These are phyloP conservation scores for Drosophila niveifrons DNA, from an alignment of 2,888 invertebrate species.

Conservation along the genomic window DNA sequence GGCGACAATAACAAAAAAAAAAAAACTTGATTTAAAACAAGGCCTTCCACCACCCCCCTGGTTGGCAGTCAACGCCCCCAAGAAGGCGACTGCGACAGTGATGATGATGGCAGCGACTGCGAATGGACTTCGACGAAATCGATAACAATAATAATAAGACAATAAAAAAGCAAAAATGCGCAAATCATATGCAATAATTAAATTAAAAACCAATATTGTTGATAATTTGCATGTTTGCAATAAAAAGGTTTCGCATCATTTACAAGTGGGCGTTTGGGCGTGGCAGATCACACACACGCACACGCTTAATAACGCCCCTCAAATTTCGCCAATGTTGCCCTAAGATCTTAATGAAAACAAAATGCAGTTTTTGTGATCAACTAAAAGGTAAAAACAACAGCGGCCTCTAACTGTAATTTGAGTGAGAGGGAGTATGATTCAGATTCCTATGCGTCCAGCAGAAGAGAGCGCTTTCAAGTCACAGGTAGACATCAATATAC, in stretches of 20 bases:
- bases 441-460: conserved; percentile 23
- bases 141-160: conserved; percentile 45
- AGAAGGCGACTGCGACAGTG: conserved; percentile 28
- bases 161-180: conserved; percentile 23
- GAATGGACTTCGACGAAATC: conserved; percentile 17
- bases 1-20: conserved; percentile 35
- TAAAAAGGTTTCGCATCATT: conserved; percentile 39
- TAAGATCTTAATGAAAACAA: conserved; percentile 59
- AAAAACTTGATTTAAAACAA: conserved; percentile 68
- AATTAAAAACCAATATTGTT: conserved; percentile 54
- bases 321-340: conserved; percentile 26
- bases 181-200: conserved; percentile 53
- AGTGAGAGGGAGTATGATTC: conserved; percentile 42
- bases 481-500: conserved; percentile 32
- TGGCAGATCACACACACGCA: conserved; percentile 23
- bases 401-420: conserved; percentile 71
- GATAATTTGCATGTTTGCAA: conserved; percentile 50
- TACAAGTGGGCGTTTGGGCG: conserved; percentile 33
- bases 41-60: conserved; percentile 9
- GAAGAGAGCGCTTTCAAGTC: conserved; percentile 33
- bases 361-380: conserved; percentile 39
- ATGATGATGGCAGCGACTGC: conserved; percentile 4
- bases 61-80: conserved; percentile 73
- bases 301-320: conserved; percentile 26
- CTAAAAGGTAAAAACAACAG: conserved; percentile 59